phyloP scores from a whole-genome alignment of 1,140 invertebrate species.

The Eriosoma lanigerum region DNA sequence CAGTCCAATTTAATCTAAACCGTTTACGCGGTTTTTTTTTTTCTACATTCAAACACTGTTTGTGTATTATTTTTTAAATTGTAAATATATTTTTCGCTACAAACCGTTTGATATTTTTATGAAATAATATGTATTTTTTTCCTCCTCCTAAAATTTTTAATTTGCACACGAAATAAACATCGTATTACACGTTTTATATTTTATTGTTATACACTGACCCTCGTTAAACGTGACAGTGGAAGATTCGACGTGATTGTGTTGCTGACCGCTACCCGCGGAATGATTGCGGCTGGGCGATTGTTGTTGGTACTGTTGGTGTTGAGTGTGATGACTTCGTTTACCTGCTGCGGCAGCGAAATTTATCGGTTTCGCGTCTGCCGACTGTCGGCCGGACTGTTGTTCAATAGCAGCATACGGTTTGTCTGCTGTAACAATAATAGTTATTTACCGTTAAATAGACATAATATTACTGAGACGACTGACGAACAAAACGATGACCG shows the following conservation, averaged over 20 bases:
- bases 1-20: too few relatives aligned
- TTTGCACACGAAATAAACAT: too few relatives aligned
- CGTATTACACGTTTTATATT: too few relatives aligned
- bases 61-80: too few relatives aligned
- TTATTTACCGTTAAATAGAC: too few relatives aligned
- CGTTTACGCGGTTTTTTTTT: too few relatives aligned
- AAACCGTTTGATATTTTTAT: too few relatives aligned
- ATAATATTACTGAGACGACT: too few relatives aligned
- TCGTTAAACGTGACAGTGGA: slow-evolving; percentile 41
- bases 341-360: slow-evolving; percentile 33
- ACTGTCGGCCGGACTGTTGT: not conserved
- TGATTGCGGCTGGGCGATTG: slow-evolving; percentile 2
- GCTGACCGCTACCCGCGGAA: not conserved
- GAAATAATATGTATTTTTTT: too few relatives aligned
- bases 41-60: too few relatives aligned
- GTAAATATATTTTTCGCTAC: too few relatives aligned
- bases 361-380: slow-evolving; percentile 10
- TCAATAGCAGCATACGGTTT: slow-evolving; percentile 10
- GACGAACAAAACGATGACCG: not conserved
- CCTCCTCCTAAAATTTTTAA: too few relatives aligned
- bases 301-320: slow-evolving; percentile 5
- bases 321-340: slow-evolving; percentile 2
- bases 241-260: slow-evolving; percentile 3
- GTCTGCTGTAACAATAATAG: slow-evolving; percentile 14
- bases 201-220: slow-evolving; percentile 2